phyloP scores from a whole-genome alignment of 2,797 vertebrate species.

The Ceryle rudis region DNA sequence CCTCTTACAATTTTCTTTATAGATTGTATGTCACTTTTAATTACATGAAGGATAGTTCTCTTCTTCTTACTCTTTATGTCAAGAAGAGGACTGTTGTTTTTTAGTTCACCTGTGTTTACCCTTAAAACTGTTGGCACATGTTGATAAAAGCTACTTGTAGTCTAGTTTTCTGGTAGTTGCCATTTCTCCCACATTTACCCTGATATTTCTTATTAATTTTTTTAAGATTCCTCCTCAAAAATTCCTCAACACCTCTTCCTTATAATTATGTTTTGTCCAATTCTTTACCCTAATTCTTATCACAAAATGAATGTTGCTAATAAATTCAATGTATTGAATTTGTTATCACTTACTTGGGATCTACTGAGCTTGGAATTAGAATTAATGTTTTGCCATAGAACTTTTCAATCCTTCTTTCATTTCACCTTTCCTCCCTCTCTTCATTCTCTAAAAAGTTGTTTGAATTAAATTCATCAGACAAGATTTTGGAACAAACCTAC shows the following conservation, averaged over 20 bases:
- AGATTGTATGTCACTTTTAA: background rate
- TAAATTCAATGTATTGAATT: background rate
- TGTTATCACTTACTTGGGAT: background rate
- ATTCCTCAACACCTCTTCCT: background rate
- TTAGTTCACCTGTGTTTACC: background rate
- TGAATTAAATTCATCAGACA: background rate
- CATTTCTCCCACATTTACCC: background rate
- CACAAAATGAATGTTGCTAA: background rate
- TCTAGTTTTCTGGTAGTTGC: background rate
- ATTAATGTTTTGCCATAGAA: background rate
- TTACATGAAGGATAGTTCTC: background rate
- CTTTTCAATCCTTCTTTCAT: background rate
- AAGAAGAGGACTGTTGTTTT: background rate
- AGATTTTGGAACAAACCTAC: background rate
- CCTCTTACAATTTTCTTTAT: background rate
- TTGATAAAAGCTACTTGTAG: background rate
- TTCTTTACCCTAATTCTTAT: background rate
- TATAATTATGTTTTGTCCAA: background rate
- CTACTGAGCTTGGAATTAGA: background rate
- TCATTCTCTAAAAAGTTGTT: background rate
- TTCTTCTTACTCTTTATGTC: background rate
- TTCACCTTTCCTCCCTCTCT: background rate
- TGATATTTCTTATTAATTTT: background rate
- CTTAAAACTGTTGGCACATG: background rate
- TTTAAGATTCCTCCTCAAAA: background rate